A percentile compares a stretch with the other conserved stretches of the same genome.
phyloP scores from a whole-genome alignment of 2,113 vertebrate genomes.

The Corythoichthys intestinalis region DNA sequence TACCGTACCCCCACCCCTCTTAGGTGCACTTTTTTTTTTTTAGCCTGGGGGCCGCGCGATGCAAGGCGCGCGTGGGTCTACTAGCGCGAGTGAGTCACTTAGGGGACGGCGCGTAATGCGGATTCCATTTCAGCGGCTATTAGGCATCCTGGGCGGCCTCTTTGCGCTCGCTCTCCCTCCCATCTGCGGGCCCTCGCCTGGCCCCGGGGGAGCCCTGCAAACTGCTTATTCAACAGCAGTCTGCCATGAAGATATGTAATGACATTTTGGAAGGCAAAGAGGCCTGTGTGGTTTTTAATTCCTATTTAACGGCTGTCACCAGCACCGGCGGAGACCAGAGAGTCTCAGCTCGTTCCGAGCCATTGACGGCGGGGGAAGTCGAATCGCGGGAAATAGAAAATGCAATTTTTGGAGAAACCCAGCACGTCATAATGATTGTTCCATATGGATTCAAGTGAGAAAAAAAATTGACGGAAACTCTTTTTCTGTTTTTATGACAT shows the following conservation, averaged over 20 bases:
- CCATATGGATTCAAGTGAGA: too few species aligned
- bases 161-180: slow-evolving; percentile 25
- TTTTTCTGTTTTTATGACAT: too few species aligned
- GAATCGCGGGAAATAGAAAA: too few species aligned
- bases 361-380: too few species aligned
- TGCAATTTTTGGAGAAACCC: too few species aligned
- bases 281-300: slow-evolving; percentile 83
- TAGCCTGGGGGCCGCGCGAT: background rate
- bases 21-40: background rate
- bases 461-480: too few species aligned
- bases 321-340: slow-evolving; percentile 71
- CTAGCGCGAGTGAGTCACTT: slow-evolving; percentile 53
- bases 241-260: slow-evolving; percentile 79
- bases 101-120: slow-evolving; percentile 73
- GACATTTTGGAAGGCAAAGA: slow-evolving; percentile 79
- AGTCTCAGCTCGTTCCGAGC: too few species aligned
- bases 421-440: too few species aligned
- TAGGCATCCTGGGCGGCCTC: slow-evolving; percentile 65
- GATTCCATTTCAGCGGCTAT: slow-evolving; percentile 80
- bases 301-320: slow-evolving; percentile 79
- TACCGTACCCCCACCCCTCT: too few species aligned
- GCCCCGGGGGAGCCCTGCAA: slow-evolving; percentile 70
- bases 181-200: slow-evolving; percentile 19
- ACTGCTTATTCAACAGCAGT: slow-evolving; percentile 81
- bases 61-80: slow-evolving; percentile 44